phyloP scores from a whole-genome alignment of 2,888 invertebrate species.

The Aphelenchoides bicaudatus region DNA sequence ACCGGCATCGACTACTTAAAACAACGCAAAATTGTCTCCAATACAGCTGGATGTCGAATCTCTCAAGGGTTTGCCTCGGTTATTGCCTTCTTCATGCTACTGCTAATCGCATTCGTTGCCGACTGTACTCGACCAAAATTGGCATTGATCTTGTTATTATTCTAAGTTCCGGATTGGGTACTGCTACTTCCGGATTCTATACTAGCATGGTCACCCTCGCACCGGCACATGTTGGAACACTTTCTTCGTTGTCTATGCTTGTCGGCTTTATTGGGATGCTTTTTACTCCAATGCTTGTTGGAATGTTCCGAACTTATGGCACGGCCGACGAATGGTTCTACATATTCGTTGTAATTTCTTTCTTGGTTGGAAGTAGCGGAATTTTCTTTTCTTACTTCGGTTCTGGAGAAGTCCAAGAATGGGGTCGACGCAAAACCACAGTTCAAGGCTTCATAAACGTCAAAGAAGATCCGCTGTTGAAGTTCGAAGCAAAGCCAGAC shows the following conservation, averaged over 20 bases:
- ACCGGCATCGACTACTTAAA: constrained; percentile 40
- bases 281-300: constrained; percentile 36
- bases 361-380: constrained; percentile 19
- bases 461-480: neutral
- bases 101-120: constrained; percentile 17
- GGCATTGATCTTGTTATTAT: constrained; percentile 25
- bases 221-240: constrained; percentile 42
- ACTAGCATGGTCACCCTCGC: constrained; percentile 44
- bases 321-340: constrained; percentile 30
- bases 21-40: constrained; percentile 28
- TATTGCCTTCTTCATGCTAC: neutral
- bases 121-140: constrained; percentile 26
- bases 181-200: constrained; percentile 44
- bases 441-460: too few relatives aligned
- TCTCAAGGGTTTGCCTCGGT: constrained; percentile 33
- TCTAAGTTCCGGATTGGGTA: constrained; percentile 37
- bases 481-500: neutral
- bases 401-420: constrained; percentile 16
- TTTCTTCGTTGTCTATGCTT: constrained; percentile 39
- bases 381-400: constrained; percentile 19
- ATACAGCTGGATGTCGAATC: constrained; percentile 39
- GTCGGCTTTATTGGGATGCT: constrained; percentile 40
- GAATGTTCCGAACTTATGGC: constrained; percentile 37
- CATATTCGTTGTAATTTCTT: constrained; percentile 26
- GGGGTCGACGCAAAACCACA: too few relatives aligned